A percentile compares a stretch with the other conserved stretches of the same genome.
phyloP scores from a whole-genome alignment of 2,113 vertebrate species.

The Phycodurus eques region DNA sequence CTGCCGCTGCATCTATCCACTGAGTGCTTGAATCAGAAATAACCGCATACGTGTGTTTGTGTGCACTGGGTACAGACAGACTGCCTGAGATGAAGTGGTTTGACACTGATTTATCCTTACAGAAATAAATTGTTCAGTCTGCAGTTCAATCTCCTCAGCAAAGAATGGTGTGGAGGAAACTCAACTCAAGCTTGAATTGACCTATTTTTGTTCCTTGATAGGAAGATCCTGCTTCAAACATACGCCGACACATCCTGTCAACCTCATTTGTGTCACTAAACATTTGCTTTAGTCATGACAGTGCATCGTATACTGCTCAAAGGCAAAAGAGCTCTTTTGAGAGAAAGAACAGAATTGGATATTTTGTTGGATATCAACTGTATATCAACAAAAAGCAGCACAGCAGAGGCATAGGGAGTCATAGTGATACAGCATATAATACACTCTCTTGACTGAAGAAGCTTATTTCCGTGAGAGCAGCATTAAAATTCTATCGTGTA shows the following conservation, averaged over 20 bases:
- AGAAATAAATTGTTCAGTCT: conserved; percentile 74
- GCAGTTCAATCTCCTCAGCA: conserved; percentile 62
- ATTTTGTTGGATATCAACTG: too few relatives aligned
- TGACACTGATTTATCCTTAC: conserved; percentile 71
- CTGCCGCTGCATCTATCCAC: conserved; percentile 36
- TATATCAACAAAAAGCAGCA: too few relatives aligned
- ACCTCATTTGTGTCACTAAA: background rate
- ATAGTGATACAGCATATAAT: background rate
- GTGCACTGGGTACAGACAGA: conserved; percentile 45
- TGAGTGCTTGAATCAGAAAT: conserved; percentile 64
- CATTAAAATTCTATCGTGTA: background rate
- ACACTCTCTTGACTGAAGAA: background rate
- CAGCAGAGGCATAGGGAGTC: too few relatives aligned
- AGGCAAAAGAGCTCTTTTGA: background rate
- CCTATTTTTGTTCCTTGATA: background rate
- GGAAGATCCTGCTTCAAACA: background rate
- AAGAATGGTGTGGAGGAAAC: conserved; percentile 20
- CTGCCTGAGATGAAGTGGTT: conserved; percentile 58
- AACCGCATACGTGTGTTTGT: conserved; percentile 41
- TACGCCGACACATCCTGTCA: background rate
- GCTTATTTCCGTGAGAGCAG: background rate
- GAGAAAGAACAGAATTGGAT: background rate
- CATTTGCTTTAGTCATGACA: background rate
- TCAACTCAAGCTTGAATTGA: background rate
- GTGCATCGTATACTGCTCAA: background rate